phyloP scores from a whole-genome alignment of 64 coral and sea anemone species.

The Pocillopora damicornis region DNA sequence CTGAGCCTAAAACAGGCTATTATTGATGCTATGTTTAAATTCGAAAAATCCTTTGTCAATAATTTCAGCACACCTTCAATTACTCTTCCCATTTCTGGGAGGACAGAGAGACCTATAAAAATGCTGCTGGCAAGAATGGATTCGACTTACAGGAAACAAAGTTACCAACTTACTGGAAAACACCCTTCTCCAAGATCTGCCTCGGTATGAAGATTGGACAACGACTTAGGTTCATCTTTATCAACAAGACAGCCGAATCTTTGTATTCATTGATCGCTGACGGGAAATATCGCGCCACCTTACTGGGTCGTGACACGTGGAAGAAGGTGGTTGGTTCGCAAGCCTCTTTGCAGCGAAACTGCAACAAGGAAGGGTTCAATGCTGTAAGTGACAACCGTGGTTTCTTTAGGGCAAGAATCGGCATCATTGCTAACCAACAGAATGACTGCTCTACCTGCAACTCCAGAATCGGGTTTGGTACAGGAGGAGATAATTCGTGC shows the following conservation, averaged over 20 bases:
- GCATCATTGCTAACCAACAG: no score
- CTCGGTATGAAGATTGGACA: no score
- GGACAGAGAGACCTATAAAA: conserved; percentile 47
- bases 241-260: no score
- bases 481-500: no score
- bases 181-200: background rate
- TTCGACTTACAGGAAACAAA: background rate
- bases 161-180: background rate
- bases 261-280: background rate
- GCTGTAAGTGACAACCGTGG: background rate
- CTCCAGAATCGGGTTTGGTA: no score
- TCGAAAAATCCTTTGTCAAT: no score
- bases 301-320: conserved; percentile 7
- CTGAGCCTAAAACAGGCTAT: no score
- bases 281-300: background rate
- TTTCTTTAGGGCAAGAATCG: no score
- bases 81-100: background rate
- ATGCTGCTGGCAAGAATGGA: background rate
- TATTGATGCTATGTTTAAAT: no score
- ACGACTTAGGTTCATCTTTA: no score
- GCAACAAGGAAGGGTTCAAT: conserved; percentile 47
- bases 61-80: no score
- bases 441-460: no score
- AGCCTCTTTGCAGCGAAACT: conserved; percentile 12
- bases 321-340: background rate